Evolutionary conservation across 2,113 vertebrate genomes (phyloP).

Genomic region (Tachycineta bicolor): DNA sequence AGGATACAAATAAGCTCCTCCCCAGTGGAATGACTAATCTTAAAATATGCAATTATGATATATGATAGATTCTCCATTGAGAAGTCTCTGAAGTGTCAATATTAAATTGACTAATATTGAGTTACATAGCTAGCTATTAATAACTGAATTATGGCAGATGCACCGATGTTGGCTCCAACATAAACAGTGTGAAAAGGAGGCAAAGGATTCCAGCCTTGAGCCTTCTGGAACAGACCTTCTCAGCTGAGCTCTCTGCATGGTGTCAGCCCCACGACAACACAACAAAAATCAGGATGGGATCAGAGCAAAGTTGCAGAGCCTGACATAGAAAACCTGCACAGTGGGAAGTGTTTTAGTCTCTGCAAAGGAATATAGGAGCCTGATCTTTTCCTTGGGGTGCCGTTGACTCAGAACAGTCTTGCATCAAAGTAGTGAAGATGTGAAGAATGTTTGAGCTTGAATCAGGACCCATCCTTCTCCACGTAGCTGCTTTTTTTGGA

Average conservation of each 20-base stretch:
- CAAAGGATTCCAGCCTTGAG: neutral
- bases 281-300: neutral
- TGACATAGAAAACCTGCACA: neutral
- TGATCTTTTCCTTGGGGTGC: neutral
- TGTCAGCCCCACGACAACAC: neutral
- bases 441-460: neutral
- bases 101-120: neutral
- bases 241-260: neutral
- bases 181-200: neutral
- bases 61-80: neutral
- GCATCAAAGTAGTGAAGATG: neutral
- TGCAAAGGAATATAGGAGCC: neutral
- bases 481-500: neutral
- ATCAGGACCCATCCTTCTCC: neutral
- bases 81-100: neutral
- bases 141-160: neutral
- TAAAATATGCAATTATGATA: neutral
- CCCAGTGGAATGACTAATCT: neutral
- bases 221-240: neutral
- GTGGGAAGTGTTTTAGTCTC: neutral
- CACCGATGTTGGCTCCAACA: rapidly evolving
- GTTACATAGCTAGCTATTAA: neutral
- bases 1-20: neutral
- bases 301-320: neutral
- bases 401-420: neutral